A percentile compares a stretch with the other conserved stretches of the same genome.
phyloP scores from a whole-genome alignment of 1,140 invertebrate genomes.

The Drosophila arawakana region DNA sequence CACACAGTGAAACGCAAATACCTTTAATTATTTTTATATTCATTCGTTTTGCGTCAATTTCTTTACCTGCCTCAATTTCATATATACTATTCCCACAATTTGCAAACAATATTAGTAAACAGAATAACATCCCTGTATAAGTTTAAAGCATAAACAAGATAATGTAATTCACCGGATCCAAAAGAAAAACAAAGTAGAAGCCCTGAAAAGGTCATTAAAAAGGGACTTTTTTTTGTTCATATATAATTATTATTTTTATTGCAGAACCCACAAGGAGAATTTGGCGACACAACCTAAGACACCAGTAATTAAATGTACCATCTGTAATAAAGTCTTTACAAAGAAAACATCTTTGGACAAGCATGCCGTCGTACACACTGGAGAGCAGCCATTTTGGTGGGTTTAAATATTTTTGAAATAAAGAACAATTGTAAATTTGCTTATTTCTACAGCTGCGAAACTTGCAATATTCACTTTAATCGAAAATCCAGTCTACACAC shows the following conservation, averaged over 20 bases:
- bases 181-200: no score
- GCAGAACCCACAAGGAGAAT: slow-evolving; percentile 33
- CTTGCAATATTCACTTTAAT: slow-evolving; percentile 50
- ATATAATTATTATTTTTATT: not conserved
- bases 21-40: slow-evolving; percentile 1
- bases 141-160: slow-evolving; percentile 4
- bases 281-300: not conserved
- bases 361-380: slow-evolving; percentile 53
- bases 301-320: slow-evolving; percentile 8
- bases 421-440: no score
- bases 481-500: slow-evolving; percentile 45
- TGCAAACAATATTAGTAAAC: not conserved
- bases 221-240: slow-evolving; percentile 11
- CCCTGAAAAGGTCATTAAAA: no score
- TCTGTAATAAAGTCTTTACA: slow-evolving; percentile 47
- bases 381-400: slow-evolving; percentile 58
- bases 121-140: slow-evolving; percentile 22
- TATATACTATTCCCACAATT: slow-evolving; percentile 4
- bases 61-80: not conserved
- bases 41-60: no score
- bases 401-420: not conserved
- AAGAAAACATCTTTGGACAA: slow-evolving; percentile 24
- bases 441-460: slow-evolving; percentile 41
- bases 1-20: slow-evolving; percentile 37
- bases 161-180: no score